These are phyloP conservation scores for Amyelois transitella DNA, from an alignment of 1,140 invertebrate species.

Conservation along the genomic window DNA sequence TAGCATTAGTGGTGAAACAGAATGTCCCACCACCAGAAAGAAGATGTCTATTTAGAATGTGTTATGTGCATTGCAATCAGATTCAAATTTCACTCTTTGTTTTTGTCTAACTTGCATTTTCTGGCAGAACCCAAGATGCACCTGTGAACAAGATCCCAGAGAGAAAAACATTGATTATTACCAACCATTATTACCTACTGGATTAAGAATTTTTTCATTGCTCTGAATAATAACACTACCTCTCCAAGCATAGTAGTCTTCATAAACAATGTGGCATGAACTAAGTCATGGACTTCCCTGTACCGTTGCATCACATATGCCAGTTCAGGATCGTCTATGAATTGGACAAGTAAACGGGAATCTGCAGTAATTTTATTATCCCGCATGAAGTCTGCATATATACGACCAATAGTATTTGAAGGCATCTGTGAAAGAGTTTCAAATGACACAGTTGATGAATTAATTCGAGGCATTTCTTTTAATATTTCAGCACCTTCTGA, in stretches of 20 bases:
- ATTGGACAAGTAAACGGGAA: slow-evolving; percentile 89
- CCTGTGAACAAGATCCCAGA: too few relatives aligned
- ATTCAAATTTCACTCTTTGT: too few relatives aligned
- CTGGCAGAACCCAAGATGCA: too few relatives aligned
- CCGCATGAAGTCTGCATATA: slow-evolving; percentile 88
- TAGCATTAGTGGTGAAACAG: too few relatives aligned
- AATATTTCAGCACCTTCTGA: slow-evolving; percentile 84
- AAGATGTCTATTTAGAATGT: too few relatives aligned
- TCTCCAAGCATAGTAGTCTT: slow-evolving; percentile 96
- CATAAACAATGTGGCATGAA: slow-evolving; percentile 93
- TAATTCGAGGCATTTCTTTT: slow-evolving; percentile 88
- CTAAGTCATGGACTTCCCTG: slow-evolving; percentile 96
- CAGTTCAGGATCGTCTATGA: slow-evolving; percentile 92
- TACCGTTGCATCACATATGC: slow-evolving; percentile 98
- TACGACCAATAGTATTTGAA: slow-evolving; percentile 86
- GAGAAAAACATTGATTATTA: too few relatives aligned
- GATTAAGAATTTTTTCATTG: too few relatives aligned
- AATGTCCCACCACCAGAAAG: too few relatives aligned
- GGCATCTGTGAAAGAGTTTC: slow-evolving; percentile 82
- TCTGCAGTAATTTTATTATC: slow-evolving; percentile 95
- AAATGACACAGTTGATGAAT: slow-evolving; percentile 87
- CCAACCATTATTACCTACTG: too few relatives aligned
- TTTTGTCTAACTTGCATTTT: too few relatives aligned
- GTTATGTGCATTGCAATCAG: too few relatives aligned
- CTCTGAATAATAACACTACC: slow-evolving; percentile 27